Evolutionary conservation across 2,888 invertebrate genomes (phyloP).

Genomic region (Plutella xylostella): DNA sequence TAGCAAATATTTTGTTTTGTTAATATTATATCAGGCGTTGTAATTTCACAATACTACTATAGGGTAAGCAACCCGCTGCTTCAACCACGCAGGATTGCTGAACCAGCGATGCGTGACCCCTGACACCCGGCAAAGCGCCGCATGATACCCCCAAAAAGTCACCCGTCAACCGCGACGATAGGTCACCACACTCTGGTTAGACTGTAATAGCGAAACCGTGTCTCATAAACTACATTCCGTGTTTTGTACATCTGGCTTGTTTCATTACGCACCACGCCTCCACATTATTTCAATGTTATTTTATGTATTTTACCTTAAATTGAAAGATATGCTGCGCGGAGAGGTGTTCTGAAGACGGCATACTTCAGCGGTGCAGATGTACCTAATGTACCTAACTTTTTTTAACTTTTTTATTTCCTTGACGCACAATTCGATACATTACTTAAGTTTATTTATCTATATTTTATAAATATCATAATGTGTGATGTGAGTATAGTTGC

Average conservation of each 20-base stretch:
- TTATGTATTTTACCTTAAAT: background rate
- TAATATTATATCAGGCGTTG: conserved; percentile 36
- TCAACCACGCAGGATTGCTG: conserved; percentile 28
- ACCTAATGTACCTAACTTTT: no score
- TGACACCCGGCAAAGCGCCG: conserved; percentile 21
- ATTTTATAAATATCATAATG: no score
- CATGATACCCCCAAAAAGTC: conserved; percentile 23
- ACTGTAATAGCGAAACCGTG: conserved; percentile 54
- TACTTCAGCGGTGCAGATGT: no score
- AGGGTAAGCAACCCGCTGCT: conserved; percentile 30
- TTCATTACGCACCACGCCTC: conserved; percentile 34
- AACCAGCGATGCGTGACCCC: conserved; percentile 29
- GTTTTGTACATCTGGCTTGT: conserved; percentile 58
- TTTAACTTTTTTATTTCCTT: no score
- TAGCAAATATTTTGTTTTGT: conserved; percentile 34
- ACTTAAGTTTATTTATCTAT: no score
- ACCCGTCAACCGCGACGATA: conserved; percentile 24
- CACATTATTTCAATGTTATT: conserved; percentile 7
- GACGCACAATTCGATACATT: no score
- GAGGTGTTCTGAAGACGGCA: no score
- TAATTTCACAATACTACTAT: conserved; percentile 38
- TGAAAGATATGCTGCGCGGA: no score
- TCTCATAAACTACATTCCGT: conserved; percentile 58
- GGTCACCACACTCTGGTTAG: conserved; percentile 39
- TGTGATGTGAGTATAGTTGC: no score